Conservation (phyloP, 2,113 vertebrate species). For the Phyllopteryx taeniolatus region DNA sequence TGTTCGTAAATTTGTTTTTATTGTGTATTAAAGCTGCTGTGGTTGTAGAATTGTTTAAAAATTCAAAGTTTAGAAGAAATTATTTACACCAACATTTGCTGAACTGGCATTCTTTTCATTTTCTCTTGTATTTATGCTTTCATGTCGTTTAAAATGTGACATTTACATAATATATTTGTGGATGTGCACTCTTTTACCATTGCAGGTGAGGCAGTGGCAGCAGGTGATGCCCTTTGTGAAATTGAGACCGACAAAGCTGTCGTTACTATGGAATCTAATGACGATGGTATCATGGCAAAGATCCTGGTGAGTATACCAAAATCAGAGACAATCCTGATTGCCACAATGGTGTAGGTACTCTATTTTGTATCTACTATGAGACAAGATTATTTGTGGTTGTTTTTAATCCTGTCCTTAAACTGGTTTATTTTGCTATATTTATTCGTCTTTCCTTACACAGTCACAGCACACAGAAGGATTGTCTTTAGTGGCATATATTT, state of each 20-base stretch:
- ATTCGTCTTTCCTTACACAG: neutral
- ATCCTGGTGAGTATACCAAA: slow-evolving; percentile 82
- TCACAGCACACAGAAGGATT: slow-evolving; percentile 17
- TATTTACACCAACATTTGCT: too few species aligned
- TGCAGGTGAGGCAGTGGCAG: slow-evolving; percentile 85
- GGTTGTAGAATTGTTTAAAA: too few species aligned
- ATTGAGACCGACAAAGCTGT: slow-evolving; percentile 98
- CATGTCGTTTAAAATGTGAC: neutral
- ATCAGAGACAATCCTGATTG: neutral
- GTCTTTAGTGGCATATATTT: slow-evolving; percentile 33
- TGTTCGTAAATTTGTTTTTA: too few species aligned
- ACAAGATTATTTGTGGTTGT: neutral
- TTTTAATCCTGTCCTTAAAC: slow-evolving; percentile 30
- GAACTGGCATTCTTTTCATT: too few species aligned
- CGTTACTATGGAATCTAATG: slow-evolving; percentile 89
- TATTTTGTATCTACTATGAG: neutral
- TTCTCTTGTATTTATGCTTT: too few species aligned
- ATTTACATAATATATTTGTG: neutral
- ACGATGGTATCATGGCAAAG: slow-evolving; percentile 91
- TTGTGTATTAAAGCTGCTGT: too few species aligned
- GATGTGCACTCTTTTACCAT: slow-evolving; percentile 11
- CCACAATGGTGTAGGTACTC: neutral
- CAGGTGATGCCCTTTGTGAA: slow-evolving; percentile 90
- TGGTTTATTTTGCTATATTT: slow-evolving; percentile 34
- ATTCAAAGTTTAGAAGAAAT: too few species aligned